Evolutionary conservation across 2,888 invertebrate genomes (phyloP).

Genomic region (Papilio elwesi): DNA sequence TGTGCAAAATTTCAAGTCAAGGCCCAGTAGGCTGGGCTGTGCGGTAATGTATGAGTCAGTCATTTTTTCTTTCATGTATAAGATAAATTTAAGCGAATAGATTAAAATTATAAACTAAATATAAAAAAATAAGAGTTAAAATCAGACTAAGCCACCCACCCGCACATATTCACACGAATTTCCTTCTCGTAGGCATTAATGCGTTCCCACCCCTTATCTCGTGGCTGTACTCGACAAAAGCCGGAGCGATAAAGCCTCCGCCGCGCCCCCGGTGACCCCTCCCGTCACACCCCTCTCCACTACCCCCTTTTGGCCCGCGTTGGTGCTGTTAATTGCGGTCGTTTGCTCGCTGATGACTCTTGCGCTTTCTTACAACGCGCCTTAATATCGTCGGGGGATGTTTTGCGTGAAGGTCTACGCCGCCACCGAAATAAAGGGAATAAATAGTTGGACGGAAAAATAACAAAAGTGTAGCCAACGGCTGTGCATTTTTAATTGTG

Average conservation of each 20-base stretch:
- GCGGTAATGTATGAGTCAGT: too few relatives aligned
- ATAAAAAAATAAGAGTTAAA: not conserved
- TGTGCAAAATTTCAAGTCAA: too few relatives aligned
- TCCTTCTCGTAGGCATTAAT: slow-evolving; percentile 52
- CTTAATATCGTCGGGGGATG: slow-evolving; percentile 35
- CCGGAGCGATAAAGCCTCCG: slow-evolving; percentile 43
- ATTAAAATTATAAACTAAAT: too few relatives aligned
- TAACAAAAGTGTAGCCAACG: not conserved
- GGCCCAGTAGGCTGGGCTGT: too few relatives aligned
- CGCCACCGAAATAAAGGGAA: slow-evolving; percentile 16
- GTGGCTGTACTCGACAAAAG: slow-evolving; percentile 36
- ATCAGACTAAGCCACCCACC: not conserved
- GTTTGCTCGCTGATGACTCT: slow-evolving; percentile 54
- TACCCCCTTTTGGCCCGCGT: slow-evolving; percentile 41
- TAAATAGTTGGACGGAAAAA: slow-evolving; percentile 19
- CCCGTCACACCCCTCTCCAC: not conserved
- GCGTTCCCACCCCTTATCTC: slow-evolving; percentile 47
- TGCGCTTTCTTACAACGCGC: slow-evolving; percentile 43
- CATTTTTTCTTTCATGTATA: too few relatives aligned
- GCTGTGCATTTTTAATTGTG: not conserved
- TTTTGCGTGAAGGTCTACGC: slow-evolving; percentile 38
- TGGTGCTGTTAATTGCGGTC: slow-evolving; percentile 56
- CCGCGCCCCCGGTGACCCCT: slow-evolving; percentile 53
- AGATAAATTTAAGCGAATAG: too few relatives aligned
- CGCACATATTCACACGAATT: slow-evolving; percentile 46